Evolutionary conservation across 2,797 vertebrate genomes (phyloP).

Genomic region (Melanotaenia pygmaea): DNA sequence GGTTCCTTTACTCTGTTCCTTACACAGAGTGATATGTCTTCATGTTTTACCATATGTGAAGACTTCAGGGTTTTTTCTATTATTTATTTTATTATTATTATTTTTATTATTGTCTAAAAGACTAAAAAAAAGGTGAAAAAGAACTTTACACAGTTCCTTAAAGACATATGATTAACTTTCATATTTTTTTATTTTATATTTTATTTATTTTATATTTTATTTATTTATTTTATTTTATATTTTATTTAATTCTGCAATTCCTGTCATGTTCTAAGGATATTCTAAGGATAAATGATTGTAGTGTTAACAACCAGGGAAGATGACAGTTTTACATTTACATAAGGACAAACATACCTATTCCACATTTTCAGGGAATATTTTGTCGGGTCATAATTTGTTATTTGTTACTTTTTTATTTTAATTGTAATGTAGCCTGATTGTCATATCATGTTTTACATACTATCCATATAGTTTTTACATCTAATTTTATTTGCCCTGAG

Average conservation of each 20-base stretch:
- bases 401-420: neutral
- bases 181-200: no score
- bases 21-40: neutral
- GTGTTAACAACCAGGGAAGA: no score
- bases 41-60: neutral
- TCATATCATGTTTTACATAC: no score
- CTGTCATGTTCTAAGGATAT: neutral
- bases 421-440: no score
- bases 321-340: neutral
- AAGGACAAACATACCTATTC: neutral
- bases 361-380: neutral
- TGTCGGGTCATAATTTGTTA: neutral
- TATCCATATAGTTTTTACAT: no score
- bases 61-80: no score
- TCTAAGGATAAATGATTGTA: no score
- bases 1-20: neutral
- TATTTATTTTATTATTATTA: no score
- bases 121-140: neutral
- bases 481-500: no score
- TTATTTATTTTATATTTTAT: no score
- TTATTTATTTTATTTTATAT: no score
- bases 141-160: neutral
- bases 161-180: neutral
- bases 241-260: neutral
- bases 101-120: no score